phyloP scores from a whole-genome alignment of 2,888 invertebrate species.

The Xestia sexstrigata region DNA sequence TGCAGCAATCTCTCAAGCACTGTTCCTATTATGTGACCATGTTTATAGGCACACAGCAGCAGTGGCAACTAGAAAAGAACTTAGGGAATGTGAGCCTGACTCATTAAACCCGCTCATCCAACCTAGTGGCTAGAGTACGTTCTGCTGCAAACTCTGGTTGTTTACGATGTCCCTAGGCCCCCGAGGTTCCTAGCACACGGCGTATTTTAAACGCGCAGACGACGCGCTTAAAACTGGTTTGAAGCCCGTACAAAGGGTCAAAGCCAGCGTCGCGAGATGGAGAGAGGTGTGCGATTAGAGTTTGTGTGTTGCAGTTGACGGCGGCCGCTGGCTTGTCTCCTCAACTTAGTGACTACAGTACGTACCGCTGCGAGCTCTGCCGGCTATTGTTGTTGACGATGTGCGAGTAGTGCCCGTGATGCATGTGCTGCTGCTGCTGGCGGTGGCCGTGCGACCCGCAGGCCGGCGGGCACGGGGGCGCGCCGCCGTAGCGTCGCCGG shows the following conservation, averaged over 20 bases:
- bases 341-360: background rate
- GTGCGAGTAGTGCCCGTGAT: constrained; percentile 84
- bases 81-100: background rate
- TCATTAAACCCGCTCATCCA: background rate
- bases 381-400: constrained; percentile 91
- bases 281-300: constrained; percentile 84
- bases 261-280: no score
- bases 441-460: constrained; percentile 92
- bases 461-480: constrained; percentile 90
- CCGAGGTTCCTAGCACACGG: background rate
- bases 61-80: background rate
- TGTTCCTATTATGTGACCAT: background rate
- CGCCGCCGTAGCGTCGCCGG: constrained; percentile 93
- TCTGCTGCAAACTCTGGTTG: constrained; percentile 92
- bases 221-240: no score
- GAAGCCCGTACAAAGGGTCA: no score
- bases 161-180: constrained; percentile 83
- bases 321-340: constrained; percentile 90
- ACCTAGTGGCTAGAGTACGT: constrained; percentile 67
- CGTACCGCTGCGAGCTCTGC: constrained; percentile 92
- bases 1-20: background rate
- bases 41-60: background rate
- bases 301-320: constrained; percentile 81
- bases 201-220: no score
- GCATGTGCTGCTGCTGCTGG: constrained; percentile 88